Evolutionary conservation across 2,797 vertebrate species (phyloP).

Genomic region (Glossophaga mutica): DNA sequence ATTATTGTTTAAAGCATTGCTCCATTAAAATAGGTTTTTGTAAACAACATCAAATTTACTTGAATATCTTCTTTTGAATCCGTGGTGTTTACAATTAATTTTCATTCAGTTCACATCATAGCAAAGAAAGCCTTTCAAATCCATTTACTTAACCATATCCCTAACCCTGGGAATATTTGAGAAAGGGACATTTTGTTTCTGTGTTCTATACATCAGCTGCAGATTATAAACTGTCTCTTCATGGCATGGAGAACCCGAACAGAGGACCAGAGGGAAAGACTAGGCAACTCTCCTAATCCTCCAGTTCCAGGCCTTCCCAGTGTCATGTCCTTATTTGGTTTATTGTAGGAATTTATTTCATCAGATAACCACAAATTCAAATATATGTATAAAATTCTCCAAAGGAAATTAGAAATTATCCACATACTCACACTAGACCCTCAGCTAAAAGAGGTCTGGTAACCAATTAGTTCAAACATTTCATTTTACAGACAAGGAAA

Average conservation of each 20-base stretch:
- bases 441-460: not conserved
- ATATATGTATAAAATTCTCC: not conserved
- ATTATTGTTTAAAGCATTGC: constrained; percentile 42
- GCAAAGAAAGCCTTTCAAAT: not conserved
- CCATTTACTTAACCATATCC: not conserved
- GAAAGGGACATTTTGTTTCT: not conserved
- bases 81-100: constrained; percentile 16
- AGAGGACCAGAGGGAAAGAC: not conserved
- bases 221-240: not conserved
- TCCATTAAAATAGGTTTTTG: constrained; percentile 53
- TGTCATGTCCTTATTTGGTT: not conserved
- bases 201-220: not conserved
- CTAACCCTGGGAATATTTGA: not conserved
- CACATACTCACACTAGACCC: not conserved
- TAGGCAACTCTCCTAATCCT: not conserved
- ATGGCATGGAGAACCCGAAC: not conserved
- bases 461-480: not conserved
- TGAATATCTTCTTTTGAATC: constrained; percentile 47
- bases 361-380: constrained; percentile 6
- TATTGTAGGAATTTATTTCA: not conserved
- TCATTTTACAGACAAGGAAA: constrained; percentile 3
- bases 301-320: not conserved
- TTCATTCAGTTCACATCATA: not conserved
- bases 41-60: constrained; percentile 30
- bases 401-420: not conserved